phyloP scores from a whole-genome alignment of 2,113 vertebrate genomes.

The Procavia capensis region DNA sequence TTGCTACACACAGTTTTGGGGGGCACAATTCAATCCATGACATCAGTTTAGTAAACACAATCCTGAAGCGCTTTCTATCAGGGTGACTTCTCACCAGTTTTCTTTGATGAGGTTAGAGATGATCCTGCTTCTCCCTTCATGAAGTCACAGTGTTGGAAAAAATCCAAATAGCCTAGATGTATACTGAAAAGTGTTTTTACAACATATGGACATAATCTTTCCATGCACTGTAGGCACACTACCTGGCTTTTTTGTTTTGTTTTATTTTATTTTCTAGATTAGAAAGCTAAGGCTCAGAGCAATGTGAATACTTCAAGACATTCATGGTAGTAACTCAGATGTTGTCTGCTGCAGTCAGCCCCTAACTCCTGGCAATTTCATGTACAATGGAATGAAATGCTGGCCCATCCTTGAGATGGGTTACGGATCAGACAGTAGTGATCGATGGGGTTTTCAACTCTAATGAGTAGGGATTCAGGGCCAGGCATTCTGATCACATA shows the following conservation, averaged over 20 bases:
- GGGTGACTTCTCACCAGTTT: neutral
- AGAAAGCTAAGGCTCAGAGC: neutral
- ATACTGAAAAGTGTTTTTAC: neutral
- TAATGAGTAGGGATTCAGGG: neutral
- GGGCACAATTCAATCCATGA: too few relatives aligned
- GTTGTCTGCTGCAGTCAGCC: neutral
- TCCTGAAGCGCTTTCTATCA: neutral
- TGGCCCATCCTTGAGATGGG: neutral
- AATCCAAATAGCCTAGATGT: neutral
- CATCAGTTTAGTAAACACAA: neutral
- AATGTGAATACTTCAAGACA: neutral
- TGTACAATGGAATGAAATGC: neutral
- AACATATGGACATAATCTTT: neutral
- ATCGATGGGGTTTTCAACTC: neutral
- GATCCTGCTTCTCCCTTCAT: neutral
- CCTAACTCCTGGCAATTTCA: neutral
- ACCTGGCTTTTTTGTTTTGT: too few relatives aligned
- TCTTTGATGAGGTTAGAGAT: neutral
- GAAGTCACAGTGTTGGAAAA: constrained; percentile 29
- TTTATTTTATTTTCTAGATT: neutral
- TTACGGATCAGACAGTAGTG: neutral
- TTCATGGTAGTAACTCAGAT: neutral
- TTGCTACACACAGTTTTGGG: too few relatives aligned
- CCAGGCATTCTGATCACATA: neutral
- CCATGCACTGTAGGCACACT: neutral